A percentile compares a stretch with the other conserved stretches of the same genome.
These are phyloP conservation scores for Gobio occitaniae DNA, from an alignment of 2,797 vertebrate genomes.

Conservation along the genomic window DNA sequence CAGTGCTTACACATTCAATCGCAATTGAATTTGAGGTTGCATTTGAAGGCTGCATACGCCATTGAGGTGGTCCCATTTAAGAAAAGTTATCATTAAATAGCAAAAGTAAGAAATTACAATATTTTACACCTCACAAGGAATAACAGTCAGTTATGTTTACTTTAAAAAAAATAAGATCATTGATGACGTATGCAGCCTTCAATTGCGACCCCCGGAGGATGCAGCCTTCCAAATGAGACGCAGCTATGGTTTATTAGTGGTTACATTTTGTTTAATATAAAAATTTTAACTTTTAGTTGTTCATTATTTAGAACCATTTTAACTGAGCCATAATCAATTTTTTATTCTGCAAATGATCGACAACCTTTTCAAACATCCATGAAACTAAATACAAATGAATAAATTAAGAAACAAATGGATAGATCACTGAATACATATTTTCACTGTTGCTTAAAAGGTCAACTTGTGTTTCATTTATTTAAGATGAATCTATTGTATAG, in stretches of 20 bases:
- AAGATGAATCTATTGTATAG: slow-evolving; percentile 8
- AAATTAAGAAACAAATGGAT: background rate
- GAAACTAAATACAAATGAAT: background rate
- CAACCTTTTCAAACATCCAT: background rate
- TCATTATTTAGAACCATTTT: background rate
- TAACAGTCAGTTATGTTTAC: too few relatives aligned
- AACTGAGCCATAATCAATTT: background rate
- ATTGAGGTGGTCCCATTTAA: too few relatives aligned
- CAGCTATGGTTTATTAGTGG: background rate
- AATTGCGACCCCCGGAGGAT: too few relatives aligned
- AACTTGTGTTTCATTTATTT: background rate
- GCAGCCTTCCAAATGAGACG: too few relatives aligned
- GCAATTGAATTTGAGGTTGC: too few relatives aligned
- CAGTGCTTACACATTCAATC: background rate
- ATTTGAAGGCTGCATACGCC: too few relatives aligned
- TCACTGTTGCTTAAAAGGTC: background rate
- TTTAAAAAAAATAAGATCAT: too few relatives aligned
- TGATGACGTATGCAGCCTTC: too few relatives aligned
- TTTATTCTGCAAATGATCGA: background rate
- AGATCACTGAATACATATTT: background rate
- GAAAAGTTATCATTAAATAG: too few relatives aligned
- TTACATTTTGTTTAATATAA: background rate
- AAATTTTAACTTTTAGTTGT: background rate
- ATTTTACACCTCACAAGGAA: too few relatives aligned
- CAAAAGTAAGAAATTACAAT: too few relatives aligned